Conservation (phyloP, 2,113 vertebrate species). For the Pao palembangensis region DNA sequence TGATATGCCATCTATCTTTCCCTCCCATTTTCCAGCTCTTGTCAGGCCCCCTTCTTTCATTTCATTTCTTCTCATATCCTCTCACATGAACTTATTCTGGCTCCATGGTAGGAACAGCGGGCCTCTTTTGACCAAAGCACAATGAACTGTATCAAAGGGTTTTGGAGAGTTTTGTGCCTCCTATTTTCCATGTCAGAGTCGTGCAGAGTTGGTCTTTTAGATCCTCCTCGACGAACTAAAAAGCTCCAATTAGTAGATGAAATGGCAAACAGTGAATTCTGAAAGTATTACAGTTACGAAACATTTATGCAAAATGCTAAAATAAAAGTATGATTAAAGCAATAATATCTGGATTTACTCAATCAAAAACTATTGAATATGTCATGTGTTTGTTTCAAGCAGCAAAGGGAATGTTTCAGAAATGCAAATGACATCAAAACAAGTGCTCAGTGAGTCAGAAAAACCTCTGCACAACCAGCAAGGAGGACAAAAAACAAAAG, state of each 20-base stretch:
- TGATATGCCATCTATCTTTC: slow-evolving; percentile 49
- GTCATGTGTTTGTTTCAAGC: no score
- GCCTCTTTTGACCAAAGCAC: slow-evolving; percentile 6
- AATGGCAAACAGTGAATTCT: no score
- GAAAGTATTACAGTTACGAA: not conserved
- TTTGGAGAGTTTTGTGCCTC: not conserved
- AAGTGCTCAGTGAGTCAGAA: no score
- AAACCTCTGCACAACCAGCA: no score
- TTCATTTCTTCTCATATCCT: slow-evolving; percentile 40
- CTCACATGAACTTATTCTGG: slow-evolving; percentile 1
- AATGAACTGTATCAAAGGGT: slow-evolving; percentile 1
- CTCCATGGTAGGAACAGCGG: not conserved
- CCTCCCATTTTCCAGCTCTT: slow-evolving; percentile 25
- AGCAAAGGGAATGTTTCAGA: no score
- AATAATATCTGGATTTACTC: not conserved
- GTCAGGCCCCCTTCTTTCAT: slow-evolving; percentile 23
- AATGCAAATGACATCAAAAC: no score
- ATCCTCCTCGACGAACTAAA: no score
- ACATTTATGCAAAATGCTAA: not conserved
- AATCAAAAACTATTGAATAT: no score
- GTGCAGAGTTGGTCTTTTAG: no score
- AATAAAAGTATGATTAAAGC: not conserved
- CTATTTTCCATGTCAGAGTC: not conserved
- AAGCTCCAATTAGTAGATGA: no score
- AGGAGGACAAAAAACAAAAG: no score